These are phyloP conservation scores for Panulirus ornatus DNA, from an alignment of 1,140 invertebrate species.

Conservation along the genomic window DNA sequence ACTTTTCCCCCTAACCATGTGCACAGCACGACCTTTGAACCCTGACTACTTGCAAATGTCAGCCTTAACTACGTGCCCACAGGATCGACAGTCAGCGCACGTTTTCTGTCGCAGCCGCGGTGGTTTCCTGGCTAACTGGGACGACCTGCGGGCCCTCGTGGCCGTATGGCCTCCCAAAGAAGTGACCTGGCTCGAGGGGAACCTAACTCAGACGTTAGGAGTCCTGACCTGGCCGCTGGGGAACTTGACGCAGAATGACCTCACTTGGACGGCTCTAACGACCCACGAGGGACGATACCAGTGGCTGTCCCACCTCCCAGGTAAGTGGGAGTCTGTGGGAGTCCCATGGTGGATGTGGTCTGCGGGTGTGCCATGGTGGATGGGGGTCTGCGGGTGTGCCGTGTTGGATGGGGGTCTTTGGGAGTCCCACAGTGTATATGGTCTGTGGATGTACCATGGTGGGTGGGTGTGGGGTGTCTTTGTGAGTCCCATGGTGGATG, in stretches of 20 bases:
- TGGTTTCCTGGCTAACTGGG: constrained; percentile 1
- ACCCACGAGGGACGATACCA: neutral
- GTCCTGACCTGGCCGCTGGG: neutral
- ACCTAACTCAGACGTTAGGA: neutral
- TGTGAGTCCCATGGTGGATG: too few relatives aligned
- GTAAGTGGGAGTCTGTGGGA: neutral
- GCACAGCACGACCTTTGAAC: too few relatives aligned
- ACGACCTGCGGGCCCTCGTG: neutral
- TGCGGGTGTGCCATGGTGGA: too few relatives aligned
- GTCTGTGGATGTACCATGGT: too few relatives aligned
- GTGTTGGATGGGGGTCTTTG: too few relatives aligned
- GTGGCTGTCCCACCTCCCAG: constrained; percentile 26
- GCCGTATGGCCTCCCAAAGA: neutral
- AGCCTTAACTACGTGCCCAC: too few relatives aligned
- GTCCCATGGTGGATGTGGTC: neutral
- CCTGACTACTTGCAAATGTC: too few relatives aligned
- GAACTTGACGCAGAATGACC: neutral
- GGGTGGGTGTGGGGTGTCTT: too few relatives aligned
- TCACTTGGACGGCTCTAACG: constrained; percentile 35
- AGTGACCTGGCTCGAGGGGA: neutral
- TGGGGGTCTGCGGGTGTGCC: too few relatives aligned
- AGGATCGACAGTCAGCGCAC: constrained; percentile 37
- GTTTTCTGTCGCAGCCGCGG: constrained; percentile 19
- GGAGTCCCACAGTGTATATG: too few relatives aligned
- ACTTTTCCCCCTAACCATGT: too few relatives aligned